phyloP scores from a whole-genome alignment of 1,140 invertebrate species.

The Stegodyphus dumicola region DNA sequence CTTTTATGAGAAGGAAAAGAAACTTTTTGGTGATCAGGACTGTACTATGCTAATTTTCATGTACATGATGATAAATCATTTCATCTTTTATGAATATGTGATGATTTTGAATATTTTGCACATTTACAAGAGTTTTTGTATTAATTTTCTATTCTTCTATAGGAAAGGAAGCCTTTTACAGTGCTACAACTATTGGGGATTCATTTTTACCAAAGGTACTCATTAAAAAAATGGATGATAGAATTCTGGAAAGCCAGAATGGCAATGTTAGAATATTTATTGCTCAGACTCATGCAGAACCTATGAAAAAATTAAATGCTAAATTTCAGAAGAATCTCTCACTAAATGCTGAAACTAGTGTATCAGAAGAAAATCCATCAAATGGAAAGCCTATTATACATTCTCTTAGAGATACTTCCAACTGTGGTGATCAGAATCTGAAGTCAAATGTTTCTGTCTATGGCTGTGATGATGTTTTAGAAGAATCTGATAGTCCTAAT shows the following conservation, averaged over 20 bases:
- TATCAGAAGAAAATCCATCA: neutral
- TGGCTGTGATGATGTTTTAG: neutral
- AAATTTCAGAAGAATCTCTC: neutral
- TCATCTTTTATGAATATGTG: no score
- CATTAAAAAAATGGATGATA: slow-evolving; percentile 30
- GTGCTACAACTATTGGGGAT: neutral
- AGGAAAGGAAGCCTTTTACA: neutral
- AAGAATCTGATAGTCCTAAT: neutral
- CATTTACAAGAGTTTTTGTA: neutral
- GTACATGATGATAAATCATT: no score
- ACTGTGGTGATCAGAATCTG: neutral
- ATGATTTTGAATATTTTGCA: neutral
- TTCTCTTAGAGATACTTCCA: neutral
- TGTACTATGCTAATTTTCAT: no score
- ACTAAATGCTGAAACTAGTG: neutral
- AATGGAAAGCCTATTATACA: neutral
- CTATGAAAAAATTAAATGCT: slow-evolving; percentile 2
- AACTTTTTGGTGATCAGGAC: no score
- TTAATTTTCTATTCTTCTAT: neutral
- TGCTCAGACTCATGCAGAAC: slow-evolving; percentile 16
- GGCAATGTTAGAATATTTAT: slow-evolving; percentile 19
- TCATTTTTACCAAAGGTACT: slow-evolving; percentile 22
- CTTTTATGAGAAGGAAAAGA: no score
- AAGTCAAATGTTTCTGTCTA: neutral
- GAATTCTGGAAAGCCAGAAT: slow-evolving; percentile 21